These are phyloP conservation scores for Xestia sexstrigata DNA, from an alignment of 2,888 invertebrate species.

Conservation along the genomic window DNA sequence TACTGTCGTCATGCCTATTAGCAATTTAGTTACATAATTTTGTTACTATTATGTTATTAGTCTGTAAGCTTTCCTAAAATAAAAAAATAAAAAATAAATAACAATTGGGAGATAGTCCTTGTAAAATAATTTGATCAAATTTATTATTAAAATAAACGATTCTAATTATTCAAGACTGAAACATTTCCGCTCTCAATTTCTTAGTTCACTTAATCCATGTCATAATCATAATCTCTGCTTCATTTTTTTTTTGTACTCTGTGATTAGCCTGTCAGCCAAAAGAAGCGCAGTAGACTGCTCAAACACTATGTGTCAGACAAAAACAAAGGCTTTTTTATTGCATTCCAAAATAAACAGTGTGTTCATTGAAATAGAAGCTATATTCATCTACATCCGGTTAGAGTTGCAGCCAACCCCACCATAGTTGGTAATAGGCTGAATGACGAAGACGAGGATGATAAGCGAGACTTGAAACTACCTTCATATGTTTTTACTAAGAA, in stretches of 20 bases:
- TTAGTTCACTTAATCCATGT: background rate
- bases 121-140: background rate
- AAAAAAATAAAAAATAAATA: too few species aligned
- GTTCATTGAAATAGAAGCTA: background rate
- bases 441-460: background rate
- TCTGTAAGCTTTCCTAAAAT: too few species aligned
- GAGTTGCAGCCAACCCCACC: background rate
- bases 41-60: too few species aligned
- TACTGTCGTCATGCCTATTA: too few species aligned
- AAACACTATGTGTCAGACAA: background rate
- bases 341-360: background rate
- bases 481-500: background rate
- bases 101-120: background rate
- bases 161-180: background rate
- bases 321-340: background rate
- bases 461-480: background rate
- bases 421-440: background rate
- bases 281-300: background rate
- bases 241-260: background rate
- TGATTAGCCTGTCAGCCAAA: background rate
- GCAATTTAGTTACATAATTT: too few species aligned
- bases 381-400: background rate
- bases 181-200: background rate
- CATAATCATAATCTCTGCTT: background rate
- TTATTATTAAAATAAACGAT: too few species aligned